Conservation (phyloP, 1,140 invertebrate genomes). For the Probaryconus sp. region DNA sequence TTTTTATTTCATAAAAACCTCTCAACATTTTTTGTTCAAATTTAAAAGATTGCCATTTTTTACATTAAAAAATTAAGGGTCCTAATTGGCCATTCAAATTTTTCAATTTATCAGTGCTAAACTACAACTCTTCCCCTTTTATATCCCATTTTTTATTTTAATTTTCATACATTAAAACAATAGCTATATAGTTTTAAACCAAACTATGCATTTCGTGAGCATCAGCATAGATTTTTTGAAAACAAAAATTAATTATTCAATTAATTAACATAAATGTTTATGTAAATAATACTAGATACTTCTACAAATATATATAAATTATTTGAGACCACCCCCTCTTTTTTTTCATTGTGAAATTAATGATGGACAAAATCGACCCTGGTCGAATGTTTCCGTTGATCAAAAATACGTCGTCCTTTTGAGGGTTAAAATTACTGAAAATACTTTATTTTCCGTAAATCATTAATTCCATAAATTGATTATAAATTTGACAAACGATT, state of each 20-base stretch:
- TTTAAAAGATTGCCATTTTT: slow-evolving; percentile 2
- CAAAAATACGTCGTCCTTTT: slow-evolving; percentile 5
- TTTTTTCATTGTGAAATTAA: background rate
- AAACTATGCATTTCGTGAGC: background rate
- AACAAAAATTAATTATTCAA: no score
- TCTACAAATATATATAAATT: no score
- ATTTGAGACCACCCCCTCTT: background rate
- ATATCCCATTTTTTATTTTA: background rate
- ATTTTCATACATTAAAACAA: no score
- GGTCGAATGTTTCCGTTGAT: no score
- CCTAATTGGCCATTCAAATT: background rate
- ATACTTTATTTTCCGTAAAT: no score
- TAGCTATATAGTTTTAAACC: background rate
- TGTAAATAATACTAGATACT: no score
- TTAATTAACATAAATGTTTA: no score
- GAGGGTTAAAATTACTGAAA: slow-evolving; percentile 4
- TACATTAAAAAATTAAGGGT: background rate
- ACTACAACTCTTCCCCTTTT: background rate
- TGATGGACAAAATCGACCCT: slow-evolving; percentile 2
- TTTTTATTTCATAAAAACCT: no score
- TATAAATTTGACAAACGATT: no score
- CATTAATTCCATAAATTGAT: no score
- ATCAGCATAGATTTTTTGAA: background rate
- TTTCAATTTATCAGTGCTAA: background rate
- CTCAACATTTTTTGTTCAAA: no score